Percentiles rank a stretch among this genome's conserved stretches.
Conservation (phyloP, 1,140 invertebrate species). For the Triops longicaudatus region DNA sequence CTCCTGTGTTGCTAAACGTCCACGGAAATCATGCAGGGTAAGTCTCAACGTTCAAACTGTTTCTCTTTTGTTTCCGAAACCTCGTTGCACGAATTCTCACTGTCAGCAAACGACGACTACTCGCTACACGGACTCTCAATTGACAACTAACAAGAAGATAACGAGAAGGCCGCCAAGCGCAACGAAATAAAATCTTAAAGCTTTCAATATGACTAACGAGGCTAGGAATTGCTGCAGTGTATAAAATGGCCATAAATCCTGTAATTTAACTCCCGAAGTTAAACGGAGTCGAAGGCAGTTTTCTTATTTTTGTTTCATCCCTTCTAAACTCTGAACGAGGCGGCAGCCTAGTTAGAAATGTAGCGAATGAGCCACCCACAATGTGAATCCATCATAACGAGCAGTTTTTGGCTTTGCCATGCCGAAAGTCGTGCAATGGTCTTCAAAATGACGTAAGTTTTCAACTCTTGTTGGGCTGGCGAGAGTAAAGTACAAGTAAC, state of each 20-base stretch:
- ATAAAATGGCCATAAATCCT: constrained; percentile 4
- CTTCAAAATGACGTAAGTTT: not conserved
- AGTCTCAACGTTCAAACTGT: not conserved
- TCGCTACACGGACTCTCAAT: not conserved
- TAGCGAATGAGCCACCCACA: not conserved
- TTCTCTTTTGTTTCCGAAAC: not conserved
- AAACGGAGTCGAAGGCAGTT: not conserved
- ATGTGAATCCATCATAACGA: not conserved
- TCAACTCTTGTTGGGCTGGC: not conserved
- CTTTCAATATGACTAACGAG: not conserved
- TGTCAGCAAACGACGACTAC: not conserved
- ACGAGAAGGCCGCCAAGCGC: not conserved
- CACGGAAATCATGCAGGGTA: not conserved
- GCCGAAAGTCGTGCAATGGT: not conserved
- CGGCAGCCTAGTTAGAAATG: not conserved
- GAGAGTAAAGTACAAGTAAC: not conserved
- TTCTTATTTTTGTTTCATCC: not conserved
- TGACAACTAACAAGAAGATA: not conserved
- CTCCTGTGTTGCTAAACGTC: not conserved
- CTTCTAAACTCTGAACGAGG: not conserved
- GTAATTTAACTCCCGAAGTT: not conserved
- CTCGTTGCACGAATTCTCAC: not conserved
- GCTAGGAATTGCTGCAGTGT: not conserved
- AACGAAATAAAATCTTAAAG: not conserved
- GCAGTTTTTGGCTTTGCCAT: not conserved